phyloP scores from a whole-genome alignment of 2,113 vertebrate genomes.

The Triplophysa tibetana region DNA sequence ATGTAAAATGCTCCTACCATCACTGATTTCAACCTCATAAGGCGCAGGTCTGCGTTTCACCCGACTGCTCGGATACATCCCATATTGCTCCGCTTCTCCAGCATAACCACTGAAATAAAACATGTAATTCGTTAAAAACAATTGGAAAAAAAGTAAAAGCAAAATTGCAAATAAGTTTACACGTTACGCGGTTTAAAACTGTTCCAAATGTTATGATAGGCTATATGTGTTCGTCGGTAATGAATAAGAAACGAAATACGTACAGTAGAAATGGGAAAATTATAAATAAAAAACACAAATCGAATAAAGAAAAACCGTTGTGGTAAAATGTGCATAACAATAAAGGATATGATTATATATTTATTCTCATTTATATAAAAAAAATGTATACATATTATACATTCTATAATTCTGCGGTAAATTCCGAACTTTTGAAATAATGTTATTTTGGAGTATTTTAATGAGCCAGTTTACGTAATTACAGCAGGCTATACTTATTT shows the following conservation, averaged over 20 bases:
- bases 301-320: too few species aligned
- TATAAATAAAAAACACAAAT: too few species aligned
- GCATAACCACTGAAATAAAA: slow-evolving; percentile 73
- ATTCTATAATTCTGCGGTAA: too few species aligned
- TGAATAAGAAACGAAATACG: not conserved
- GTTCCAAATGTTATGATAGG: not conserved
- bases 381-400: too few species aligned
- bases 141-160: not conserved
- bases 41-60: slow-evolving; percentile 77
- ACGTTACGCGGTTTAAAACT: not conserved
- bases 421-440: too few species aligned
- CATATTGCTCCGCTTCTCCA: slow-evolving; percentile 82
- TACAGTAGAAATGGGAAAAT: too few species aligned
- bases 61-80: slow-evolving; percentile 79
- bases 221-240: not conserved
- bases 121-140: not conserved
- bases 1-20: slow-evolving; percentile 71
- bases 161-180: not conserved
- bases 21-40: slow-evolving; percentile 84
- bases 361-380: too few species aligned
- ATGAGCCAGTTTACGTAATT: too few species aligned
- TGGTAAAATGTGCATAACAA: too few species aligned
- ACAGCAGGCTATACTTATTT: too few species aligned
- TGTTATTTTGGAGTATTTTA: too few species aligned
- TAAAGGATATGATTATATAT: too few species aligned